Conservation (phyloP, 2,797 vertebrate genomes). For the Coregonus ussuriensis region DNA sequence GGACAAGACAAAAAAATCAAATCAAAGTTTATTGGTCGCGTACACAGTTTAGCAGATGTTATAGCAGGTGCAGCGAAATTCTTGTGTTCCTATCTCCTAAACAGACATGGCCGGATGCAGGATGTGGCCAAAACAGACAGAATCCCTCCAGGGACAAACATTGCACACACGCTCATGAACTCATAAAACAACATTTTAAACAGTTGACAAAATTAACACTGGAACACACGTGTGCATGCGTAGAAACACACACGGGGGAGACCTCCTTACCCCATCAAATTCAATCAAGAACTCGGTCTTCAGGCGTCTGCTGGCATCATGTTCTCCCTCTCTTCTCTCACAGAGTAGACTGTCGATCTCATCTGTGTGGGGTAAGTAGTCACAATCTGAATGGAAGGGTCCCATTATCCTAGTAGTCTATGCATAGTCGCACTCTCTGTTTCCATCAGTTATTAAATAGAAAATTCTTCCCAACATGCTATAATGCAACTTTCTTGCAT, state of each 20-base stretch:
- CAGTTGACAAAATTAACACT: neutral
- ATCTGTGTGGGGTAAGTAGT: conserved; percentile 64
- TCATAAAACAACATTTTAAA: neutral
- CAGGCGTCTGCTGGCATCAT: conserved; percentile 86
- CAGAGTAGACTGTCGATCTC: conserved; percentile 89
- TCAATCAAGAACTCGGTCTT: conserved; percentile 91
- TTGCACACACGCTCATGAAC: neutral
- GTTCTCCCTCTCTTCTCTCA: conserved; percentile 88
- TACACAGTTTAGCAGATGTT: too few relatives aligned
- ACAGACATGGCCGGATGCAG: too few relatives aligned
- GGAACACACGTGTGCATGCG: neutral
- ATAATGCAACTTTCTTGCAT: too few relatives aligned
- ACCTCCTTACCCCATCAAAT: conserved; percentile 85
- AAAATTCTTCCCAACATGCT: too few relatives aligned
- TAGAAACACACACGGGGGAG: neutral
- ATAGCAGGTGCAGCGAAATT: too few relatives aligned
- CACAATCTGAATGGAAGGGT: neutral
- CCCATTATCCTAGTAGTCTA: neutral
- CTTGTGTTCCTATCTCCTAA: too few relatives aligned
- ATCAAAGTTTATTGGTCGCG: too few relatives aligned
- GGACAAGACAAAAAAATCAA: neutral
- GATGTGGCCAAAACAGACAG: too few relatives aligned
- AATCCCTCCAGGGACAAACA: neutral
- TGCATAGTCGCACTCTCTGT: neutral
- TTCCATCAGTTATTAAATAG: too few relatives aligned